A percentile compares a stretch with the other conserved stretches of the same genome.
Conservation (phyloP, 2,888 invertebrate species). For the Asteroscopus sphinx region DNA sequence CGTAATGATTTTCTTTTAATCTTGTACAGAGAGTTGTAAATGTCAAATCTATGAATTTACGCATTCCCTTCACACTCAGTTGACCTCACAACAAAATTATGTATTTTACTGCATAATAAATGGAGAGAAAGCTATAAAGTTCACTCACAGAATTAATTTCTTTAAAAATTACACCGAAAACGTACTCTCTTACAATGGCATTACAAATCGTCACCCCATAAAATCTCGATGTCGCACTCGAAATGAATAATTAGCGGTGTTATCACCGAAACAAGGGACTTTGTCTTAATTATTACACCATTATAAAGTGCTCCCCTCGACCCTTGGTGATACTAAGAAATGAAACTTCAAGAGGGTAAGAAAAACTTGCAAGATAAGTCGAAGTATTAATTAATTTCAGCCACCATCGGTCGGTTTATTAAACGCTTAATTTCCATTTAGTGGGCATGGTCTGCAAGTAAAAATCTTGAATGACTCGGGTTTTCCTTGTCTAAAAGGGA, state of each 20-base stretch:
- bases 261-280: slow-evolving; percentile 81
- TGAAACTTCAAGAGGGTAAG: slow-evolving; percentile 77
- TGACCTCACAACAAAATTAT: slow-evolving; percentile 44
- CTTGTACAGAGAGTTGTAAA: slow-evolving; percentile 1
- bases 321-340: slow-evolving; percentile 78
- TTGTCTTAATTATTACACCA: slow-evolving; percentile 87
- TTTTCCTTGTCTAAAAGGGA: slow-evolving; percentile 79
- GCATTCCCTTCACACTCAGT: slow-evolving; percentile 26
- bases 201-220: slow-evolving; percentile 82
- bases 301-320: slow-evolving; percentile 83
- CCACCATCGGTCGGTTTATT: slow-evolving; percentile 81
- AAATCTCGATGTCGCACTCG: slow-evolving; percentile 77
- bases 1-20: background rate
- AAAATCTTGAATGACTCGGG: slow-evolving; percentile 76
- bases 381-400: slow-evolving; percentile 86
- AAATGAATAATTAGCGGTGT: slow-evolving; percentile 85
- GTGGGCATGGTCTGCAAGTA: slow-evolving; percentile 70
- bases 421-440: slow-evolving; percentile 87
- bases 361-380: slow-evolving; percentile 80
- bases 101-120: slow-evolving; percentile 35
- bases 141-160: slow-evolving; percentile 43
- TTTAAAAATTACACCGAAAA: slow-evolving; percentile 50
- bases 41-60: slow-evolving; percentile 40
- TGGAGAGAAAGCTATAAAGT: slow-evolving; percentile 47
- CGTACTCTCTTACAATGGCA: slow-evolving; percentile 60